Conservation (phyloP, 2,888 invertebrate genomes). For the Linyphia triangularis region DNA sequence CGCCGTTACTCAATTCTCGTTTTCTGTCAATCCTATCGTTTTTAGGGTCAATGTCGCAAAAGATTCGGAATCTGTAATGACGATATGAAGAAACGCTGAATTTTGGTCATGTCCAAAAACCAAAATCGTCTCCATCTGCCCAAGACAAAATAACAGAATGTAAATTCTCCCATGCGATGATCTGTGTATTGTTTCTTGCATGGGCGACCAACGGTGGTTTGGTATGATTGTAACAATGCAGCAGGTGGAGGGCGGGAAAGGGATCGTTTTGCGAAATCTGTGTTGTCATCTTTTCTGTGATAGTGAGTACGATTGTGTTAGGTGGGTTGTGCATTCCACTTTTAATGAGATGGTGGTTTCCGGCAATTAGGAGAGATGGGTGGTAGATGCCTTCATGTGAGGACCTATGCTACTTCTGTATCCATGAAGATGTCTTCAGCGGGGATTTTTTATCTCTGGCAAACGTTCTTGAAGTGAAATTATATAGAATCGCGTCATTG, state of each 20-base stretch:
- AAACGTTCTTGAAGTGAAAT: no score
- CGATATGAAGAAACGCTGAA: not conserved
- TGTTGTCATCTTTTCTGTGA: constrained; percentile 45
- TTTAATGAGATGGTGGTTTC: constrained; percentile 42
- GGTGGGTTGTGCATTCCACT: constrained; percentile 19
- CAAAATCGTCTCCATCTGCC: constrained; percentile 15
- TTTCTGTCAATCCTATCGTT: constrained; percentile 10
- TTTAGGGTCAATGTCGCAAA: constrained; percentile 50
- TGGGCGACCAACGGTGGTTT: constrained; percentile 48
- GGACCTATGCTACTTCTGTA: no score
- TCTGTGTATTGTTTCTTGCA: constrained; percentile 53
- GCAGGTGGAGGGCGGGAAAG: not conserved
- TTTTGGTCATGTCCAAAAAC: constrained; percentile 7
- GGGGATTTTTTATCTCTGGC: no score
- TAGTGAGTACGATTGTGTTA: constrained; percentile 24
- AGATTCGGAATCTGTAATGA: not conserved
- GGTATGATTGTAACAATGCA: constrained; percentile 12
- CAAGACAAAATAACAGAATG: constrained; percentile 27
- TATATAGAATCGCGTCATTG: no score
- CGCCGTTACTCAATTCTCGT: constrained; percentile 29
- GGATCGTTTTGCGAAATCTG: constrained; percentile 28
- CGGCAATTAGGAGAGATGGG: constrained; percentile 53
- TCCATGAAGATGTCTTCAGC: no score
- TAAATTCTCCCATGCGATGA: constrained; percentile 1
- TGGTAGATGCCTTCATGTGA: no score